Conservation (phyloP, 2,797 vertebrate genomes). For the Pantherophis vulpinus region DNA sequence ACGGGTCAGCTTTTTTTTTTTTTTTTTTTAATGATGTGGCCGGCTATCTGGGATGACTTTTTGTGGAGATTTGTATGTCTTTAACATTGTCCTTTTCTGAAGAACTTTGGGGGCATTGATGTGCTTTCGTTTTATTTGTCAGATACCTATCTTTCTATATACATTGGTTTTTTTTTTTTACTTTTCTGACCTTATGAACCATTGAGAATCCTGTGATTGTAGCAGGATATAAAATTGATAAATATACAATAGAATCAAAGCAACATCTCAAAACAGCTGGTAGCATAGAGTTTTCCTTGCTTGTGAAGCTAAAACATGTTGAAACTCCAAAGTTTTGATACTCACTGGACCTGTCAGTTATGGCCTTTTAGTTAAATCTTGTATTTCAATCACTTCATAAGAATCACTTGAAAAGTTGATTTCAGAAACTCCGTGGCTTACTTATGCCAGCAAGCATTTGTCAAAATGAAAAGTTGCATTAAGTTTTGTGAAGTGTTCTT, state of each 20-base stretch:
- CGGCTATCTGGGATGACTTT: background rate
- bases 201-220: background rate
- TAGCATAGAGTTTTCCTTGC: fast-evolving
- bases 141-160: background rate
- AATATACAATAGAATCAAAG: background rate
- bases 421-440: background rate
- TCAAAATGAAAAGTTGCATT: background rate
- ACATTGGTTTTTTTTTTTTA: too few relatives aligned
- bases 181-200: background rate
- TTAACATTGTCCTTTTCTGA: background rate
- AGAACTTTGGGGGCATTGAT: background rate
- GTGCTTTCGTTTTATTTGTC: background rate
- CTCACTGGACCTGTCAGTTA: background rate
- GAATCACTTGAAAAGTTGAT: background rate
- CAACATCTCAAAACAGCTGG: background rate
- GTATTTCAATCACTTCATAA: background rate
- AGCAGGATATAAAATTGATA: background rate
- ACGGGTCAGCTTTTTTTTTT: background rate
- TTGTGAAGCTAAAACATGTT: background rate
- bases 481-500: background rate
- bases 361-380: background rate
- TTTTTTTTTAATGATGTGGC: background rate
- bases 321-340: constrained; percentile 10
- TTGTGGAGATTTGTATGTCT: background rate
- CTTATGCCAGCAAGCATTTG: background rate